These are phyloP conservation scores for Diorhabda elongata DNA, from an alignment of 1,140 invertebrate genomes.

Conservation along the genomic window DNA sequence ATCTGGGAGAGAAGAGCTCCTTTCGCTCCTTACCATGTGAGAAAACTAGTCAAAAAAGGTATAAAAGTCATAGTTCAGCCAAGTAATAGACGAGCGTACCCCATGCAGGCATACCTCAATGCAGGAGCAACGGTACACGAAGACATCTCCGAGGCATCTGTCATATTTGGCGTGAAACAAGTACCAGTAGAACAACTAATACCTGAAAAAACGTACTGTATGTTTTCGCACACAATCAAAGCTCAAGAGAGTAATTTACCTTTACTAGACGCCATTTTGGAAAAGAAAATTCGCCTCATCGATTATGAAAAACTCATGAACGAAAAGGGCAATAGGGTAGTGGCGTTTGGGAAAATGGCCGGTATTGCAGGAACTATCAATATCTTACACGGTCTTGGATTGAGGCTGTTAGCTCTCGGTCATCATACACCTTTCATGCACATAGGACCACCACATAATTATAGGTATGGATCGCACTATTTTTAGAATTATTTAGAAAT, in stretches of 20 bases:
- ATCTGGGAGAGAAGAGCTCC: slow-evolving; percentile 98
- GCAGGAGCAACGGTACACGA: slow-evolving; percentile 91
- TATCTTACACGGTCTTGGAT: slow-evolving; percentile 93
- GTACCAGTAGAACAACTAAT: slow-evolving; percentile 91
- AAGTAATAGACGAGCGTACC: slow-evolving; percentile 94
- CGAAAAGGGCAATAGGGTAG: slow-evolving; percentile 82
- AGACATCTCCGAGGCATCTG: slow-evolving; percentile 91
- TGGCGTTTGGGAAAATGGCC: slow-evolving; percentile 98
- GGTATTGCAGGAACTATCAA: slow-evolving; percentile 99
- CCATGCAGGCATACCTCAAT: slow-evolving; percentile 86
- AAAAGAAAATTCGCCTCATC: slow-evolving; percentile 91
- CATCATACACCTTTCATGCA: slow-evolving; percentile 99
- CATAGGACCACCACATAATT: slow-evolving; percentile 88
- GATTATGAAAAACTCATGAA: slow-evolving; percentile 98
- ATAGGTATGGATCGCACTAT: slow-evolving; percentile 68
- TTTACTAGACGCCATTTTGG: slow-evolving; percentile 90
- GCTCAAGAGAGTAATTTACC: slow-evolving; percentile 98
- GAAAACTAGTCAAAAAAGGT: slow-evolving; percentile 71
- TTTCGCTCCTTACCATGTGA: slow-evolving; percentile 87
- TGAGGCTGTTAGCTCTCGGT: slow-evolving; percentile 89
- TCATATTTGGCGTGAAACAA: slow-evolving; percentile 98
- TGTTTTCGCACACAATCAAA: slow-evolving; percentile 99
- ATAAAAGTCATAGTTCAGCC: slow-evolving; percentile 97
- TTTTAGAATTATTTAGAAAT: no score
- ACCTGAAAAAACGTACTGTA: slow-evolving; percentile 95